A percentile compares a stretch with the other conserved stretches of the same genome.
These are phyloP conservation scores for Emydoidea blandingii DNA, from an alignment of 2,797 vertebrate species.

Conservation along the genomic window DNA sequence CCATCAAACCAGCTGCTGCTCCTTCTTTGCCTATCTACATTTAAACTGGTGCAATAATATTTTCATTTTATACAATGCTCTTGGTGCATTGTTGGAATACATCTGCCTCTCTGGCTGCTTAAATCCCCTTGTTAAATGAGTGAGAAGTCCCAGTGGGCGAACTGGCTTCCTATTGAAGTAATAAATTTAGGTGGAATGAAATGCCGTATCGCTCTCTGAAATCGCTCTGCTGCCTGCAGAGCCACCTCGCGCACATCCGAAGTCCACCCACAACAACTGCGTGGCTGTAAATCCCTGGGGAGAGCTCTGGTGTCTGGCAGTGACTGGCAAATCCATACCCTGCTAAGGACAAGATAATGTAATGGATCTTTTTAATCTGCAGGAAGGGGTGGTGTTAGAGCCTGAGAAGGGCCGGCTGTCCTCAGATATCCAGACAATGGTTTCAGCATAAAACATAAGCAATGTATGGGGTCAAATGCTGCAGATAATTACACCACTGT, in stretches of 20 bases:
- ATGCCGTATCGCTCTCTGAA: neutral
- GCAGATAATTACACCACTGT: neutral
- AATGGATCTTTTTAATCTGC: constrained; percentile 8
- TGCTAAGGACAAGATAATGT: neutral
- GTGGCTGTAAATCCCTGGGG: neutral
- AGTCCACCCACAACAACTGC: neutral
- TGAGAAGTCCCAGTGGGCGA: constrained; percentile 20
- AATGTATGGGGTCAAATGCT: neutral
- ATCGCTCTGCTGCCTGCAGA: neutral
- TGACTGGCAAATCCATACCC: neutral
- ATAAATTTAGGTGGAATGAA: constrained; percentile 57
- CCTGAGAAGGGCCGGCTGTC: neutral
- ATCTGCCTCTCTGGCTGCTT: neutral
- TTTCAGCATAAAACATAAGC: neutral
- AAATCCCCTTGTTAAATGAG: constrained; percentile 59
- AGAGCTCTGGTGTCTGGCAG: rapidly evolving
- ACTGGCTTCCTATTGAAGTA: constrained; percentile 66
- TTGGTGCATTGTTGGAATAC: rapidly evolving
- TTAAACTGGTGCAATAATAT: neutral
- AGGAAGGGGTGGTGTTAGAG: neutral
- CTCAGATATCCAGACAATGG: neutral
- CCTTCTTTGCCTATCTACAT: neutral
- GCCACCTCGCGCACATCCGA: neutral
- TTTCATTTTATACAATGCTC: neutral
- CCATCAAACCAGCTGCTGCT: neutral